Conservation (phyloP, 2,113 vertebrate genomes). For the Oxyruncus cristatus region DNA sequence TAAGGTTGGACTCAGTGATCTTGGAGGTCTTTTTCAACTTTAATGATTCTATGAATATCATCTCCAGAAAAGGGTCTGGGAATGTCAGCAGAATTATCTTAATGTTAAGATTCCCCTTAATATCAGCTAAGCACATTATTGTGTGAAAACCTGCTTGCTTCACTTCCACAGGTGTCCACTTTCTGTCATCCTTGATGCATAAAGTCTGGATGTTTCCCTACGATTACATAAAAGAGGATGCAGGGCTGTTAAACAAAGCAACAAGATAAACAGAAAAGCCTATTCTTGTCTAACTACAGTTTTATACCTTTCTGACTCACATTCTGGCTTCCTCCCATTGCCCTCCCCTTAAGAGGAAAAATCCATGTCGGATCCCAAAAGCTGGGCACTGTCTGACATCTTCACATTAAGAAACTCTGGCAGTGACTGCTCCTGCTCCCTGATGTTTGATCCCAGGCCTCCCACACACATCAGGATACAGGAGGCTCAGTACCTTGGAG, state of each 20-base stretch:
- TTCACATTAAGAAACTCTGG: neutral
- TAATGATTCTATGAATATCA: neutral
- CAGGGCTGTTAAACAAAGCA: neutral
- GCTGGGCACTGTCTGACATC: neutral
- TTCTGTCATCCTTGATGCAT: neutral
- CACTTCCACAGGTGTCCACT: neutral
- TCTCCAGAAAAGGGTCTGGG: neutral
- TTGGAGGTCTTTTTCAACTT: neutral
- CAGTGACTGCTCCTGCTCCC: neutral
- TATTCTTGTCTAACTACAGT: neutral
- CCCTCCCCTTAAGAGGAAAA: neutral
- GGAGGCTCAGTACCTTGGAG: neutral
- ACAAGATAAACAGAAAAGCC: neutral
- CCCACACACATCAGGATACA: neutral
- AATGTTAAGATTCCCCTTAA: neutral
- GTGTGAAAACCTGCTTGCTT: neutral
- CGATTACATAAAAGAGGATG: neutral
- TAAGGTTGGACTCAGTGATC: neutral
- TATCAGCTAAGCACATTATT: neutral
- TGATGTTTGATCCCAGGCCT: neutral
- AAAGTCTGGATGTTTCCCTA: neutral
- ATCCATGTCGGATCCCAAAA: neutral
- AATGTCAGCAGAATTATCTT: neutral
- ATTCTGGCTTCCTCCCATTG: neutral
- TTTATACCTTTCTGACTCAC: neutral